Evolutionary conservation across 2,113 vertebrate species (phyloP).

Genomic region (Austrofundulus limnaeus): DNA sequence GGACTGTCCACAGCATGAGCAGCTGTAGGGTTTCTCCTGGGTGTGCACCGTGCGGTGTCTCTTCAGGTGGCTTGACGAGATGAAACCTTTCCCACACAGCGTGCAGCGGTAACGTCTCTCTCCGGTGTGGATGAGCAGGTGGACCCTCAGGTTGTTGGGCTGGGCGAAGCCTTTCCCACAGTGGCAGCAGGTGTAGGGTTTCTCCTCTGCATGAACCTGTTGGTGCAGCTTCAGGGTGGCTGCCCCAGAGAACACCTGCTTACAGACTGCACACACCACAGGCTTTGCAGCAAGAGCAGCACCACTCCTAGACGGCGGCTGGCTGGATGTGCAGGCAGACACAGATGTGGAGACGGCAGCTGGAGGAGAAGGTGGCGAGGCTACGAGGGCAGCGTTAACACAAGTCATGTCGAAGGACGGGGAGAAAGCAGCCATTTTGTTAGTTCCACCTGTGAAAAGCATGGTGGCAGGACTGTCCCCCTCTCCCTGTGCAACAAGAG

Average conservation of each 20-base stretch:
- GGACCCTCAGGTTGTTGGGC: slow-evolving; percentile 73
- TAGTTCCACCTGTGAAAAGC: slow-evolving; percentile 55
- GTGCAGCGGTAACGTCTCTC: slow-evolving; percentile 70
- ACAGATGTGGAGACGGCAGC: slow-evolving; percentile 13
- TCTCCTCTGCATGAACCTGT: slow-evolving; percentile 62
- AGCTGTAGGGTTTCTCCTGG: slow-evolving; percentile 75
- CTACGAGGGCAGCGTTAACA: background rate
- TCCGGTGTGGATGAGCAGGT: slow-evolving; percentile 71
- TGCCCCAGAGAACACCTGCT: slow-evolving; percentile 48
- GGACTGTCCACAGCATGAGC: slow-evolving; percentile 70
- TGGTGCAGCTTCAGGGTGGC: slow-evolving; percentile 61
- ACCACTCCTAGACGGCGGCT: slow-evolving; percentile 33
- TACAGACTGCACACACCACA: slow-evolving; percentile 44
- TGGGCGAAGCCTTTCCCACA: slow-evolving; percentile 74
- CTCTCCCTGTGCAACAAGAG: slow-evolving; percentile 55
- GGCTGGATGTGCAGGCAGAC: slow-evolving; percentile 3
- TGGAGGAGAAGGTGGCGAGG: background rate
- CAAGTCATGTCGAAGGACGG: slow-evolving; percentile 64
- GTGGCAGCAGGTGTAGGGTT: slow-evolving; percentile 68
- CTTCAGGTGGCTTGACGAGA: slow-evolving; percentile 73
- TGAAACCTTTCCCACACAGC: slow-evolving; percentile 73
- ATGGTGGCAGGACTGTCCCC: slow-evolving; percentile 56
- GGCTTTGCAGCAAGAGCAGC: slow-evolving; percentile 34
- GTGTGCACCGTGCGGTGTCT: slow-evolving; percentile 75
- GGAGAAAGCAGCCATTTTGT: slow-evolving; percentile 68